Conservation (phyloP, 2,113 vertebrate genomes). For the Prunella himalayana region DNA sequence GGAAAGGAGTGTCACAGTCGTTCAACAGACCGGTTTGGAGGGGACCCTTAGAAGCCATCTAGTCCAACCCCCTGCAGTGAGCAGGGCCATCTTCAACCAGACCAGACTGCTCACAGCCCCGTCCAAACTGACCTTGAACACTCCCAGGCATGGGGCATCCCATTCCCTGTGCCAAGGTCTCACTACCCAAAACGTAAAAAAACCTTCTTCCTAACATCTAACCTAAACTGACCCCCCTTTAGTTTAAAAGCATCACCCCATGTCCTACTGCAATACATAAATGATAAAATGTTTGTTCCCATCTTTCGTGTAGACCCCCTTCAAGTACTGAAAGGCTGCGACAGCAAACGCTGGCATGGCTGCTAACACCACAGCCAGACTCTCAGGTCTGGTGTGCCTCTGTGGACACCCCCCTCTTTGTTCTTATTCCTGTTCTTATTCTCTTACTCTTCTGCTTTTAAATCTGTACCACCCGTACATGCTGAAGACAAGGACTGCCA, state of each 20-base stretch:
- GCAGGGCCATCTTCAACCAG: neutral
- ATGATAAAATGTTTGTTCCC: neutral
- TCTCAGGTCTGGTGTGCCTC: neutral
- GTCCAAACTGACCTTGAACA: neutral
- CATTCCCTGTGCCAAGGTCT: neutral
- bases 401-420: neutral
- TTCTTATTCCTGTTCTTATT: neutral
- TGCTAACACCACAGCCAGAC: neutral
- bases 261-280: neutral
- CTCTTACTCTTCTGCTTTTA: neutral
- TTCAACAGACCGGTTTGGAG: rapidly evolving
- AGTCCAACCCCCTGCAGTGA: neutral
- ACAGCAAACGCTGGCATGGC: neutral
- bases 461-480: neutral
- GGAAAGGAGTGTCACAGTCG: rapidly evolving
- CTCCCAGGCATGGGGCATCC: no score
- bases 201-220: neutral
- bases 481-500: neutral
- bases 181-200: neutral
- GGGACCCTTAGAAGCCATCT: no score
- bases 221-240: neutral
- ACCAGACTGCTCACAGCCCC: neutral
- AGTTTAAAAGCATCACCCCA: neutral
- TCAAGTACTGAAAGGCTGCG: neutral
- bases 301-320: rapidly evolving